Base-by-base conservation (phyloP, 2,888 invertebrate species). In the Amphipyra berbera region DNA sequence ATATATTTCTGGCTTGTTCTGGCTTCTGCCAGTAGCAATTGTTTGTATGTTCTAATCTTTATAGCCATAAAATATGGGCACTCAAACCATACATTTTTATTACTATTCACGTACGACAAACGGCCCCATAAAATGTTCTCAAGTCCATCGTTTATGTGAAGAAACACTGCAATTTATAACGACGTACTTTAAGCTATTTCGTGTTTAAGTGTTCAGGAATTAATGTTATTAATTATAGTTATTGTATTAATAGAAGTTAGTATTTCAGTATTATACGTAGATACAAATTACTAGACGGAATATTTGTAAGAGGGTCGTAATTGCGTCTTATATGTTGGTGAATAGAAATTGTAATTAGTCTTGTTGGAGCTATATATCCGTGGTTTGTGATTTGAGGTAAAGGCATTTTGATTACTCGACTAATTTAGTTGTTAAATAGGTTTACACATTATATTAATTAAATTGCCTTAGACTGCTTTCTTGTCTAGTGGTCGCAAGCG, bases 151-250 rank as follows among this genome's bases (percentile, higher is more conserved):
- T 63, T 56, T 74, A 33, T 6, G 21, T 21, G 59, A 60, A 41
- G 1, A 44, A 52, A 13, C 55, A 61, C 61, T 46, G 59, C 55
- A 65, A 74, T 76, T 66, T 64, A 68, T 57, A 48, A 47, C 21
- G 49, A 48, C 54, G 58, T 47, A 64, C 58, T 67, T 67, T 66
- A 70, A 75, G 73, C 61, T 66, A 67, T 77, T 73, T 68, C 73
- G 35, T 61, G 68, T 71, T 60, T 65, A 75, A 74, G 65, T 72
- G 46, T 60, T 55, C 38, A 60, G 53, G 40, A 61, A 62, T 58
- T 67, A 58, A 38, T 21, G 38, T 69, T 60, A 69, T 74, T 68
- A 72, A 74, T 68, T 49, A 50, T 21, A 55, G 62, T 52, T 61
- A 61, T 68, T 68, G 54, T 58, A 42, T 50, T 14, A 56, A 10